A percentile compares a stretch with the other conserved stretches of the same genome.
These are phyloP conservation scores for Conomelus anceps DNA, from an alignment of 2,888 invertebrate species.

Conservation along the genomic window DNA sequence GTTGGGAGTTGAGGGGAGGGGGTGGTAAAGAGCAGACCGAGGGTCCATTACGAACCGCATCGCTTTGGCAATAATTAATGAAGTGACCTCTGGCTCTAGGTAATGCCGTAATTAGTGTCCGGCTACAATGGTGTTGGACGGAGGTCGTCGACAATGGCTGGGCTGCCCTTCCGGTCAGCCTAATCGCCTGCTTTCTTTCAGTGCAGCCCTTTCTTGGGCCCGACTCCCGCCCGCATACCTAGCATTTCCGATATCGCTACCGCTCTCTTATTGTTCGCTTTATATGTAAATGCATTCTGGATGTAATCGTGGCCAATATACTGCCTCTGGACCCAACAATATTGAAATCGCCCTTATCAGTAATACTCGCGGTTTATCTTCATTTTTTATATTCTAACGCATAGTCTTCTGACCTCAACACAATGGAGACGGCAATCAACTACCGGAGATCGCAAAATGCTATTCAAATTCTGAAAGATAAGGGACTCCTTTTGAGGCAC, in stretches of 20 bases:
- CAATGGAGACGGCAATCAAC: background rate
- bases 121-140: background rate
- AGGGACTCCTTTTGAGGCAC: background rate
- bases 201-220: background rate
- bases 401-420: background rate
- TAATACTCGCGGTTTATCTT: background rate
- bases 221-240: background rate
- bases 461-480: too few species aligned
- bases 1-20: slow-evolving; percentile 20
- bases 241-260: background rate
- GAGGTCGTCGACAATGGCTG: background rate
- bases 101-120: slow-evolving; percentile 26
- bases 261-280: background rate
- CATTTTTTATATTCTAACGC: background rate
- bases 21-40: slow-evolving; percentile 29
- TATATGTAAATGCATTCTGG: background rate
- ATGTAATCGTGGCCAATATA: background rate
- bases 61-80: slow-evolving; percentile 25
- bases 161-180: background rate
- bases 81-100: slow-evolving; percentile 19
- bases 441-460: background rate
- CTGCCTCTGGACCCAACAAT: background rate
- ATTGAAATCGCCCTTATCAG: background rate
- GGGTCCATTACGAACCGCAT: slow-evolving; percentile 25
- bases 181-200: background rate